Conservation (phyloP, 2,113 vertebrate genomes). For the Vulpes ferrilata region DNA sequence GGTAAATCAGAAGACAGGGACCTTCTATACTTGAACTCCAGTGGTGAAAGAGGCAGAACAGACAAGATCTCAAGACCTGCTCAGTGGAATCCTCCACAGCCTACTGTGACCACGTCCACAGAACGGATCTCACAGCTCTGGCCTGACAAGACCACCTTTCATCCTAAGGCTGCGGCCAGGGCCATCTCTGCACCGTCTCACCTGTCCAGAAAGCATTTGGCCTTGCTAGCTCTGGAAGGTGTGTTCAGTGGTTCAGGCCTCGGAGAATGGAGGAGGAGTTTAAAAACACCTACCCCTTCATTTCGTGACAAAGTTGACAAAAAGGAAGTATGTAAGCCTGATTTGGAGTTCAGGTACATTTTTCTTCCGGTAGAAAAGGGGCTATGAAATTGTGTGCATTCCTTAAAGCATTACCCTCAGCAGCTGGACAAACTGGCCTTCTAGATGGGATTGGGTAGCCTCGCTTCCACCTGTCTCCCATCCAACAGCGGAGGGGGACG, state of each 20-base stretch:
- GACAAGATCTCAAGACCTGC: not conserved
- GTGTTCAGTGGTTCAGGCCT: not conserved
- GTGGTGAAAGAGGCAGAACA: not conserved
- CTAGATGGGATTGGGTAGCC: not conserved
- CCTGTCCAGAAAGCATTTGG: not conserved
- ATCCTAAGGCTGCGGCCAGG: fast-evolving
- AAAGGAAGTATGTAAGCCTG: not conserved
- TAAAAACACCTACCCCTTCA: not conserved
- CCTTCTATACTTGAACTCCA: not conserved
- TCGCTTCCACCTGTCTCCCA: slow-evolving; percentile 34
- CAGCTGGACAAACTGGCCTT: slow-evolving; percentile 28
- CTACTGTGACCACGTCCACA: not conserved
- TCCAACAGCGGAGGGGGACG: not conserved
- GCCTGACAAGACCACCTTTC: not conserved
- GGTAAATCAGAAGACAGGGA: not conserved
- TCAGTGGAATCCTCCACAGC: not conserved
- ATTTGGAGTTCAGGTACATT: not conserved
- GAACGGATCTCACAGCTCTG: fast-evolving
- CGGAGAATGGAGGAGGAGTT: not conserved
- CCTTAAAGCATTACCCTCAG: not conserved
- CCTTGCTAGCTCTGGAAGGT: not conserved
- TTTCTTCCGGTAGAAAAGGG: not conserved
- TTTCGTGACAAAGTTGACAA: not conserved
- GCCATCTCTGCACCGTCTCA: not conserved
- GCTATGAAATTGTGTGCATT: not conserved